Percentiles rank a stretch among this genome's conserved stretches.
These are phyloP conservation scores for Solenodon paradoxus DNA, from an alignment of 2,113 vertebrate species.

Conservation along the genomic window DNA sequence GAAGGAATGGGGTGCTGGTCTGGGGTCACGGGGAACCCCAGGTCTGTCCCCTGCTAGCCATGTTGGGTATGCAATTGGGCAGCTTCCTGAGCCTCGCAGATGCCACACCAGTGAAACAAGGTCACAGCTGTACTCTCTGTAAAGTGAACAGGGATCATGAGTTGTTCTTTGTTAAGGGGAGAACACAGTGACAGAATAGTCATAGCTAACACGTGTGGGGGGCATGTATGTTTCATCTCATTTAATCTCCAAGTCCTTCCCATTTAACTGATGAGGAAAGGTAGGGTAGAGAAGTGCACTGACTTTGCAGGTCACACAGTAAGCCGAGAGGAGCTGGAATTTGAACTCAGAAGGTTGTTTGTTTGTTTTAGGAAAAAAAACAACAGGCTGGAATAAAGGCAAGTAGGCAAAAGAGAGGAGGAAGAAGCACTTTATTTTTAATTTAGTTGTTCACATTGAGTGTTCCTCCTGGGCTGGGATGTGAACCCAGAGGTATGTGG, in stretches of 20 bases:
- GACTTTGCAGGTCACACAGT: not conserved
- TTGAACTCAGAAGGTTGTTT: too few species aligned
- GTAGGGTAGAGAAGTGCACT: not conserved
- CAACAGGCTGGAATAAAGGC: too few species aligned
- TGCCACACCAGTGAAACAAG: not conserved
- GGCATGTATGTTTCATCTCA: not conserved
- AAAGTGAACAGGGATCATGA: not conserved
- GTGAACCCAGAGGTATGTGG: not conserved
- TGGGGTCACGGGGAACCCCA: not conserved
- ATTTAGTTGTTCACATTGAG: too few species aligned
- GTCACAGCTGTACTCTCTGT: not conserved
- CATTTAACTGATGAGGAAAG: not conserved
- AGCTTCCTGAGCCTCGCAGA: not conserved
- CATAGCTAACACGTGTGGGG: fast-evolving
- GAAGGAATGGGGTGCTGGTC: not conserved
- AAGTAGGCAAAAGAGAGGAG: too few species aligned
- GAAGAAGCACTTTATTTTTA: too few species aligned
- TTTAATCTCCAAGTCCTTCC: not conserved
- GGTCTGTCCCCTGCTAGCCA: not conserved
- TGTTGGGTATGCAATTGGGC: not conserved
- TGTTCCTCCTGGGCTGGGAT: not conserved
- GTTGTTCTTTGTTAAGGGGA: not conserved
- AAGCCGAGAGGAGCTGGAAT: too few species aligned
- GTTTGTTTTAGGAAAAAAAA: too few species aligned
- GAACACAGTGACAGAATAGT: not conserved